A percentile compares a stretch with the other conserved stretches of the same genome.
phyloP scores from a whole-genome alignment of 2,888 invertebrate genomes.

The Pristionchus arcanus region DNA sequence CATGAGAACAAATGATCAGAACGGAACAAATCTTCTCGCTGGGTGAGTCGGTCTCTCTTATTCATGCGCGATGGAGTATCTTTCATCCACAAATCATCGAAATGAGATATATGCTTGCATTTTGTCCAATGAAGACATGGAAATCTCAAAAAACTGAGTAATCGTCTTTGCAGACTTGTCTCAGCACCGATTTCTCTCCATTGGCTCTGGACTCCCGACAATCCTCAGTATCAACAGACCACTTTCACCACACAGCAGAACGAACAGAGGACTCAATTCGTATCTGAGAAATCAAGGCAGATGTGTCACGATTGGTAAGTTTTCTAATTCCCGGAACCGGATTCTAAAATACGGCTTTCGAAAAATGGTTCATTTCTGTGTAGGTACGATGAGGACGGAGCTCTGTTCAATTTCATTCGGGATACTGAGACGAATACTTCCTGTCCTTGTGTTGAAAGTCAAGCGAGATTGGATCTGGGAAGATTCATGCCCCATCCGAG shows the following conservation, averaged over 20 bases:
- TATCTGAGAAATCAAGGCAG: slow-evolving; percentile 74
- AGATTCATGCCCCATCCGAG: slow-evolving; percentile 87
- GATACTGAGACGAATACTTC: slow-evolving; percentile 79
- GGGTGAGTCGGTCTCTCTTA: slow-evolving; percentile 62
- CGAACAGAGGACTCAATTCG: slow-evolving; percentile 66
- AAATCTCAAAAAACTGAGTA: not conserved
- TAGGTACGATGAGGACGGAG: slow-evolving; percentile 78
- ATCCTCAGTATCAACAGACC: slow-evolving; percentile 67
- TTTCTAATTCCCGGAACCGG: not conserved
- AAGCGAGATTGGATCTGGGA: slow-evolving; percentile 93
- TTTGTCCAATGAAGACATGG: no score
- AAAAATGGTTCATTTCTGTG: not conserved
- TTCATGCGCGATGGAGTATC: not conserved
- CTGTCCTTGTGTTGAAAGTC: slow-evolving; percentile 90
- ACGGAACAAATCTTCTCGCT: slow-evolving; percentile 71
- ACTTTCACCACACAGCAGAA: slow-evolving; percentile 67
- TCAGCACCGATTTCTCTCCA: slow-evolving; percentile 79
- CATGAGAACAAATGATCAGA: slow-evolving; percentile 72
- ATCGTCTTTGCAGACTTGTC: slow-evolving; percentile 67
- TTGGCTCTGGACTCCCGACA: slow-evolving; percentile 77
- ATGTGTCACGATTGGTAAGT: slow-evolving; percentile 78
- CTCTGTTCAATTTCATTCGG: slow-evolving; percentile 77
- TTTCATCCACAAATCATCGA: no score
- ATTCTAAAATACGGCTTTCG: not conserved
- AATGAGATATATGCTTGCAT: no score